Evolutionary conservation across 2,888 invertebrate species (phyloP).

Genomic region (Cetonia aurata): DNA sequence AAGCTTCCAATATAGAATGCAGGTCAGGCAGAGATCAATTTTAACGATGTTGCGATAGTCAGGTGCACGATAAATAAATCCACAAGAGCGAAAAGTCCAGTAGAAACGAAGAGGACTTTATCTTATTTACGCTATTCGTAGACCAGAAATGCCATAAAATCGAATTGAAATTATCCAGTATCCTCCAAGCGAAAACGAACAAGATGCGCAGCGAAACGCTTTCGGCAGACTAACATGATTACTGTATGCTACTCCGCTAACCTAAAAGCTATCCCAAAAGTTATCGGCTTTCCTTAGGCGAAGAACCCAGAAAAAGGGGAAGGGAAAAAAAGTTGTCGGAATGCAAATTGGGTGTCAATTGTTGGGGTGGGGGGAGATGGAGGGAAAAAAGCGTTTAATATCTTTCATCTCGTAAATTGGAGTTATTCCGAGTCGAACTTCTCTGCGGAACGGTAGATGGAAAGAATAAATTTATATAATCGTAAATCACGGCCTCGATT

Average conservation of each 20-base stretch:
- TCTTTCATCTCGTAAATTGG: slow-evolving; percentile 38
- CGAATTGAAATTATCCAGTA: slow-evolving; percentile 36
- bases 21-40: no score
- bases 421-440: slow-evolving; percentile 17
- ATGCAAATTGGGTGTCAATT: slow-evolving; percentile 40
- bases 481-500: slow-evolving; percentile 9
- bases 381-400: slow-evolving; percentile 39
- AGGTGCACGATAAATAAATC: background rate
- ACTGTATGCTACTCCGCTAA: background rate
- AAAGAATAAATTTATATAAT: slow-evolving; percentile 25
- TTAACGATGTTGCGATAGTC: background rate
- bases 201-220: slow-evolving; percentile 10
- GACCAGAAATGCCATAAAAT: slow-evolving; percentile 38
- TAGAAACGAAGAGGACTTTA: slow-evolving; percentile 17
- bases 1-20: no score
- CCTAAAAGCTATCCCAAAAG: slow-evolving; percentile 26
- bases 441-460: background rate
- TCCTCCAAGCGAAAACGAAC: slow-evolving; percentile 21
- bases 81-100: background rate
- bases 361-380: background rate
- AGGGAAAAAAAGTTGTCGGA: slow-evolving; percentile 32
- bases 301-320: background rate
- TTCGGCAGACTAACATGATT: background rate
- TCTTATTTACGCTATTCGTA: slow-evolving; percentile 35
- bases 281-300: slow-evolving; percentile 19